A percentile compares a stretch with the other conserved stretches of the same genome.
Conservation (phyloP, 2,888 invertebrate genomes). For the Mesoligia furuncula region DNA sequence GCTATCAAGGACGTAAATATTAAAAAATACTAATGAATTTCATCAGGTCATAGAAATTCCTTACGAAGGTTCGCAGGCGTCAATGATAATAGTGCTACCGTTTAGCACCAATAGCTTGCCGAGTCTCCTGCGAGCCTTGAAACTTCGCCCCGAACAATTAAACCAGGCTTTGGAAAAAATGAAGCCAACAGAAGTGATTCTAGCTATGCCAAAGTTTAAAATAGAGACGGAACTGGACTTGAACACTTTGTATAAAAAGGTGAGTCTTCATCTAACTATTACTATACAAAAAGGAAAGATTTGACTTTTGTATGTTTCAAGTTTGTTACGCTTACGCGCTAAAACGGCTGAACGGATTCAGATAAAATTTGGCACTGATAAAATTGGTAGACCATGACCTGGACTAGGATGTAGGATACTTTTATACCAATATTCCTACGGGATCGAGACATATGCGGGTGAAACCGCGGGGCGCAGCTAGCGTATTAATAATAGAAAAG, state of each 20-base stretch:
- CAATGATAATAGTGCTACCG: conserved; percentile 94
- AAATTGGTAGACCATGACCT: too few relatives aligned
- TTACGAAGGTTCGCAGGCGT: conserved; percentile 91
- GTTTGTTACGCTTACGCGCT: not conserved
- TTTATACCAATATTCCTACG: too few relatives aligned
- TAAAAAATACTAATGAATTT: not conserved
- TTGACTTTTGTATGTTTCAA: too few relatives aligned
- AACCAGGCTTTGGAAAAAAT: conserved; percentile 86
- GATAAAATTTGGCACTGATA: not conserved
- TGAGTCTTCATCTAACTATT: conserved; percentile 41
- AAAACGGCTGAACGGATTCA: not conserved
- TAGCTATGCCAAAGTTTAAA: conserved; percentile 90
- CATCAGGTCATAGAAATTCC: conserved; percentile 92
- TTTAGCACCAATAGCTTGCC: conserved; percentile 88
- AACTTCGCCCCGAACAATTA: conserved; percentile 71
- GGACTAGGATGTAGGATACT: too few relatives aligned
- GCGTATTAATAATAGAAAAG: too few relatives aligned
- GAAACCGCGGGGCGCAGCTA: too few relatives aligned
- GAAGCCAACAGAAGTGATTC: conserved; percentile 83
- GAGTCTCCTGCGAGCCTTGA: conserved; percentile 70
- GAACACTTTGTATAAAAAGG: conserved; percentile 68
- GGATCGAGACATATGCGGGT: too few relatives aligned
- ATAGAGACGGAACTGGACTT: conserved; percentile 70
- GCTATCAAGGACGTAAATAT: not conserved
- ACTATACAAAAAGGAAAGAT: too few relatives aligned